Evolutionary conservation across 2,113 vertebrate species (phyloP), one percentile per base, ranked within the genome.

Genomic region (Ibidorhyncha struthersii): DNA sequence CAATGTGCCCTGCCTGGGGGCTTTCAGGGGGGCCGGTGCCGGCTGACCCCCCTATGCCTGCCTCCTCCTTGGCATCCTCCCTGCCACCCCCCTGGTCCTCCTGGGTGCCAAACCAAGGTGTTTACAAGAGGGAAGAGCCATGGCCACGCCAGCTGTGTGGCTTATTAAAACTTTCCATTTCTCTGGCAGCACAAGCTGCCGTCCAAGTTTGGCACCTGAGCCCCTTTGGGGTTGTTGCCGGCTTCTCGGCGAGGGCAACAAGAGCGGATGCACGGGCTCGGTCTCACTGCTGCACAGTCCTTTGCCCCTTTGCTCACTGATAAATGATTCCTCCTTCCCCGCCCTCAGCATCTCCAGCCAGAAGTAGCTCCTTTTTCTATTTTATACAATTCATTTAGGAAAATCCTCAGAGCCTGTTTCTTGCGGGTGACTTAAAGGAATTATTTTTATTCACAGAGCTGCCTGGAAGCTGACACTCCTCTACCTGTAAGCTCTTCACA

Each of bases 41-140:
- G 3, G 4, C 6, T 1, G 1, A 4, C 4, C 40, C 32, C 32
- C 27, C 25, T 17, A n/a, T 0, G 1, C 6, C 17, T 55, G 38
- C 15, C 20, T 10, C 61, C 43, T 50, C 43, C 71, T 40, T 65
- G 41, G 40, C 20, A 62, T 20, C 38, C 9, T 34, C 22, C 50
- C 15, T 3, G 3, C 34, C 5, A 2, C 38, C 30, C 26, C 11
- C 38, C 38, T 26, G 14, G 10, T 40, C 16, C 36, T 74, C 8
- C 73, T 32, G 27, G 34, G 14, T 17, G 34, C 41, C 53, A 79
- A 50, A 50, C 32, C 41, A 40, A 52, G 67, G 49, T 6, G 32
- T 62, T 36, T 23, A 23, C 69, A 32, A 26, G 41, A 63, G 20
- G 29, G 26, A 78, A 55, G 38, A 36, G 59, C 32, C 12, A 12